Conservation (phyloP, 2,888 invertebrate genomes). For the Leptopilina myrica region DNA sequence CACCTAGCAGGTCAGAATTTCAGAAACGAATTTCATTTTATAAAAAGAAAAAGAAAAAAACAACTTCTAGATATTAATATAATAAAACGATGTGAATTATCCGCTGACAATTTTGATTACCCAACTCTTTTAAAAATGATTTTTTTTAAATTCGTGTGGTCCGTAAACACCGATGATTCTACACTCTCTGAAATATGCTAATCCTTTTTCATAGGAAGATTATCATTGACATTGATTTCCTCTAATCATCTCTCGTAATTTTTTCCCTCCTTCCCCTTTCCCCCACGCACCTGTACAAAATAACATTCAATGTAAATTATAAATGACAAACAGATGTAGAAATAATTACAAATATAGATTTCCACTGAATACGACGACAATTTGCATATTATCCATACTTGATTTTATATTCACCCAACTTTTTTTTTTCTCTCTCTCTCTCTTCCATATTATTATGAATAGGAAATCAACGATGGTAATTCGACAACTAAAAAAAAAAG, state of each 20-base stretch:
- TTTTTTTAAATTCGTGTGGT: conserved; percentile 26
- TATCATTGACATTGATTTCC: conserved; percentile 33
- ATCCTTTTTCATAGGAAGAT: conserved; percentile 26
- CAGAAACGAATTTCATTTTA: conserved; percentile 20
- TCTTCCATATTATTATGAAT: not conserved
- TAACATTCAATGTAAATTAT: not conserved
- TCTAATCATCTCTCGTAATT: conserved; percentile 17
- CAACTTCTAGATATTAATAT: not conserved
- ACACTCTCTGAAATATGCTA: conserved; percentile 25
- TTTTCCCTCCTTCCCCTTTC: not conserved
- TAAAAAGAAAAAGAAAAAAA: not conserved
- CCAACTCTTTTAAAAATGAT: conserved; percentile 21
- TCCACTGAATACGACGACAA: no score
- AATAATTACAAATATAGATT: not conserved
- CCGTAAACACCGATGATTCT: not conserved
- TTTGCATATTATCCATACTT: not conserved
- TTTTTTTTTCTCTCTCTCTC: not conserved
- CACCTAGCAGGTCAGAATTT: conserved; percentile 30
- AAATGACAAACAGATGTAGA: not conserved
- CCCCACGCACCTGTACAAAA: no score
- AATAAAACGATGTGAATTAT: conserved; percentile 24
- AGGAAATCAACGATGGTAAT: not conserved
- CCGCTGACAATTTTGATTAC: not conserved
- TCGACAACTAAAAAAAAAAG: not conserved
- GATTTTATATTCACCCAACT: not conserved